These are phyloP conservation scores for Halcyon malimbica DNA, from an alignment of 2,113 vertebrate genomes.

Conservation along the genomic window DNA sequence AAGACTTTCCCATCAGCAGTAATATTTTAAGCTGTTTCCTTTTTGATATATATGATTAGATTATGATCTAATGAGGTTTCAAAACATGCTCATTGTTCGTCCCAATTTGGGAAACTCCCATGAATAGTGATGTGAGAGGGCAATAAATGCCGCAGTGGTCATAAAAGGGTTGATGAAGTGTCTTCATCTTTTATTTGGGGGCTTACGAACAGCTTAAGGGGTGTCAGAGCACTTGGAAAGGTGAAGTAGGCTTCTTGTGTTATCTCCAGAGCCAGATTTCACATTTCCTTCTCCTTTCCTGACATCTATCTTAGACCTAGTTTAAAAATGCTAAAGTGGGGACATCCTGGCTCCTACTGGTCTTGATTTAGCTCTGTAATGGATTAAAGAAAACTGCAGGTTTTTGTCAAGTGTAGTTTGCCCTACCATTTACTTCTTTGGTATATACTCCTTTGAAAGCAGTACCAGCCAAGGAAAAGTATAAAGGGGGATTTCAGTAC, in stretches of 20 bases:
- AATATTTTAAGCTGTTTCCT: constrained; percentile 52
- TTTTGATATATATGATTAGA: constrained; percentile 35
- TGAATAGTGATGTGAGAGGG: background rate
- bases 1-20: constrained; percentile 31
- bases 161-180: background rate
- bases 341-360: background rate
- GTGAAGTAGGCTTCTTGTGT: background rate
- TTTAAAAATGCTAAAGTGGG: background rate
- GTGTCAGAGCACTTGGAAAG: background rate
- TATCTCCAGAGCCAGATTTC: background rate
- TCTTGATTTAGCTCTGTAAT: background rate
- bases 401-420: background rate
- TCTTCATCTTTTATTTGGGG: background rate
- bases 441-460: background rate
- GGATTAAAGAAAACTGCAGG: background rate
- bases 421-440: background rate
- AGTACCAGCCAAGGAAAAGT: background rate
- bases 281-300: background rate
- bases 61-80: constrained; percentile 9
- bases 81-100: constrained; percentile 26
- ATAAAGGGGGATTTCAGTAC: background rate
- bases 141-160: background rate
- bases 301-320: background rate
- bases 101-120: background rate
- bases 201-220: background rate